Conservation (phyloP, 30 jellyfish, hydroid and myxozoan species). For the Aurelia sp. region DNA sequence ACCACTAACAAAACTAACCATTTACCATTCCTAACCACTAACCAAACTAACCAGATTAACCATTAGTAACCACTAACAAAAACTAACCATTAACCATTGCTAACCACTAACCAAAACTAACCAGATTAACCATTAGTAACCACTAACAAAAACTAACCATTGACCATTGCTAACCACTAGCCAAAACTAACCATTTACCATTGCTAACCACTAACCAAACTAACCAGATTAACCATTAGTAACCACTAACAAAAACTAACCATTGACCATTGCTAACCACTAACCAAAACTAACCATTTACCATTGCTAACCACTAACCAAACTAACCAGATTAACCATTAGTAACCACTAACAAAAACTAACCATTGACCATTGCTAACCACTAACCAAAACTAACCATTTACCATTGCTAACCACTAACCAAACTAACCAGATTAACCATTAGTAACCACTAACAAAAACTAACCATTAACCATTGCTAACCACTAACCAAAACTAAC, state of each 20-base stretch:
- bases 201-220: constrained; percentile 5
- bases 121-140: not conserved
- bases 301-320: not conserved
- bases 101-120: not conserved
- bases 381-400: too few relatives aligned
- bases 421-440: too few relatives aligned
- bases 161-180: not conserved
- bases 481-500: constrained; percentile 4
- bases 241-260: not conserved
- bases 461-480: not conserved
- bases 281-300: not conserved
- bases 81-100: not conserved
- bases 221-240: not conserved
- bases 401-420: too few relatives aligned
- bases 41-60: not conserved
- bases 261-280: too few relatives aligned
- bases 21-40: not conserved
- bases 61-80: not conserved
- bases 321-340: too few relatives aligned
- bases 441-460: not conserved
- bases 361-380: too few relatives aligned
- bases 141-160: not conserved
- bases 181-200: not conserved
- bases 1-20: not conserved
- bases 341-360: too few relatives aligned